These are phyloP conservation scores for Periophthalmus modestus DNA, from an alignment of 2,113 vertebrate genomes.

Conservation along the genomic window DNA sequence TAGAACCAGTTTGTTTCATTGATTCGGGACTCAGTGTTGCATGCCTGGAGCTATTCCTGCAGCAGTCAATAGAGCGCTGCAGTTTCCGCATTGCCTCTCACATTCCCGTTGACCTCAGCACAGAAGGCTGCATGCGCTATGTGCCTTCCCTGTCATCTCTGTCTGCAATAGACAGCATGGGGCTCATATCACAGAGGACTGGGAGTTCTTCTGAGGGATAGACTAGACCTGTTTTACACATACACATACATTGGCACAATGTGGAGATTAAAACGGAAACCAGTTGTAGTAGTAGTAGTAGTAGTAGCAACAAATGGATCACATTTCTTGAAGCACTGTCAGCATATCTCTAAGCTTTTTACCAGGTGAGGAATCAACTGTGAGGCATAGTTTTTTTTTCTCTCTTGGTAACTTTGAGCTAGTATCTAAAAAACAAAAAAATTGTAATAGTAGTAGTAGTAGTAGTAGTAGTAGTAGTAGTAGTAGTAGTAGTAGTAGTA, in stretches of 20 bases:
- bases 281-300: no score
- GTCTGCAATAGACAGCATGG: background rate
- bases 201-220: slow-evolving; percentile 2
- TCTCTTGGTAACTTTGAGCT: no score
- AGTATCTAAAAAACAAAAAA: no score
- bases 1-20: slow-evolving; percentile 63
- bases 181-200: slow-evolving; percentile 8
- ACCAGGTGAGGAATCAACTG: no score
- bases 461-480: no score
- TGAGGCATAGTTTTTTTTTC: no score
- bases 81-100: slow-evolving; percentile 55
- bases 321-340: no score
- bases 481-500: no score
- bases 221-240: background rate
- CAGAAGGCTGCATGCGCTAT: slow-evolving; percentile 21
- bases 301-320: no score
- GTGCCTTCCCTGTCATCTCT: slow-evolving; percentile 60
- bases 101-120: slow-evolving; percentile 70
- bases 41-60: slow-evolving; percentile 70
- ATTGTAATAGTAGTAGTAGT: no score
- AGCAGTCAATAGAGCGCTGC: slow-evolving; percentile 70
- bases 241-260: background rate
- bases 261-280: background rate
- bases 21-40: slow-evolving; percentile 61
- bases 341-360: no score